phyloP scores from a whole-genome alignment of 1,140 invertebrate genomes.

The Vanessa atalanta region DNA sequence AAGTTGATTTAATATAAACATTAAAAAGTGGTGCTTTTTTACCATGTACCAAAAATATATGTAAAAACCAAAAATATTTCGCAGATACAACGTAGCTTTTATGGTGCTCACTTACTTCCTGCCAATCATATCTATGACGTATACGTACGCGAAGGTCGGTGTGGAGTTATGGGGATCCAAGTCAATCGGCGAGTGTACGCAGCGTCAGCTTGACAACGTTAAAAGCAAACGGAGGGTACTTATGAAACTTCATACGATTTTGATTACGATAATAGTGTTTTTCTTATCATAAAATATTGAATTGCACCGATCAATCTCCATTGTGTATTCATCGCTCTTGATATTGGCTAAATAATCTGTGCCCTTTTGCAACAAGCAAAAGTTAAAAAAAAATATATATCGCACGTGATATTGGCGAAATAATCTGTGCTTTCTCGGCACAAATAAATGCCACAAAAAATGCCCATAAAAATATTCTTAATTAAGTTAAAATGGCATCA shows the following conservation, averaged over 20 bases:
- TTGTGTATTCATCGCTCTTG: no score
- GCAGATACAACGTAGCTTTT: constrained; percentile 93
- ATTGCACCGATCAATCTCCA: no score
- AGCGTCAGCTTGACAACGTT: constrained; percentile 93
- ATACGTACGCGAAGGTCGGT: constrained; percentile 94
- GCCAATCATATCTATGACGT: constrained; percentile 95
- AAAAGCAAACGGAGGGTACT: constrained; percentile 94
- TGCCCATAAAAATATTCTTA: no score
- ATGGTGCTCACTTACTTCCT: constrained; percentile 96
- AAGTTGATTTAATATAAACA: no score
- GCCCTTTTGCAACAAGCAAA: no score
- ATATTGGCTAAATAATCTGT: no score
- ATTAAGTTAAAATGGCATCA: no score
- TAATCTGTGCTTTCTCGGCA: no score
- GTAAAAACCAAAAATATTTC: constrained; percentile 42
- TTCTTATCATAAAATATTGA: no score
- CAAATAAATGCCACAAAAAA: no score
- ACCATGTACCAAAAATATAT: constrained; percentile 8
- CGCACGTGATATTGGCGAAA: no score
- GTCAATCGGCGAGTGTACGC: constrained; percentile 96
- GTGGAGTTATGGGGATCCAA: constrained; percentile 96
- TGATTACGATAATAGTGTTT: neutral
- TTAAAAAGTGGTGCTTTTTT: neutral
- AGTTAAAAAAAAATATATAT: no score
- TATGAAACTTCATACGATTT: neutral